phyloP scores from a whole-genome alignment of 1,140 invertebrate genomes.

The Bombus huntii region DNA sequence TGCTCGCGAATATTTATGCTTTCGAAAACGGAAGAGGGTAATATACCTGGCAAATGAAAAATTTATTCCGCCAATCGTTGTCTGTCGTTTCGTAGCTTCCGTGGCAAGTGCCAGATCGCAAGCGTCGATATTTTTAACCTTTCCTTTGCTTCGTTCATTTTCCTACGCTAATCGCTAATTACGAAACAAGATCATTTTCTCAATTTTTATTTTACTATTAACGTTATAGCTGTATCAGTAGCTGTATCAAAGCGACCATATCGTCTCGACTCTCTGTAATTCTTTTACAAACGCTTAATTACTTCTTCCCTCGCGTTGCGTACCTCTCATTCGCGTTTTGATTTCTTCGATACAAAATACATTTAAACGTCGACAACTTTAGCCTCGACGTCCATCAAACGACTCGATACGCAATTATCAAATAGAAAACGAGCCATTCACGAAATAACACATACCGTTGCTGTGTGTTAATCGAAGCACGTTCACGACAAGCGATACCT shows the following conservation, averaged over 20 bases:
- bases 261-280: too few relatives aligned
- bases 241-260: too few relatives aligned
- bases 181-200: too few relatives aligned
- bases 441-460: too few relatives aligned
- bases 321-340: too few relatives aligned
- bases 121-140: background rate
- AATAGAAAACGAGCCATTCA: background rate
- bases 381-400: too few relatives aligned
- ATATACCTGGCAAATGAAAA: conserved; percentile 44
- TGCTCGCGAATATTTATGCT: conserved; percentile 61
- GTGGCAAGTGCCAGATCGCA: background rate
- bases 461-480: background rate
- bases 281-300: background rate
- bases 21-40: conserved; percentile 34
- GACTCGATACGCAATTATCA: background rate
- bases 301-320: too few relatives aligned
- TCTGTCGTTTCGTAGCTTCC: conserved; percentile 9
- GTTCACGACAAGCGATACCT: background rate
- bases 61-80: conserved; percentile 31
- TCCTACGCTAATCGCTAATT: too few relatives aligned
- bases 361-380: background rate
- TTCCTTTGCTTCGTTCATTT: background rate
- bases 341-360: background rate
- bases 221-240: too few relatives aligned
- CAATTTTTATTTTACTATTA: too few relatives aligned